Base-by-base conservation (phyloP, 2,797 vertebrate species). In the Discoglossus pictus region DNA sequence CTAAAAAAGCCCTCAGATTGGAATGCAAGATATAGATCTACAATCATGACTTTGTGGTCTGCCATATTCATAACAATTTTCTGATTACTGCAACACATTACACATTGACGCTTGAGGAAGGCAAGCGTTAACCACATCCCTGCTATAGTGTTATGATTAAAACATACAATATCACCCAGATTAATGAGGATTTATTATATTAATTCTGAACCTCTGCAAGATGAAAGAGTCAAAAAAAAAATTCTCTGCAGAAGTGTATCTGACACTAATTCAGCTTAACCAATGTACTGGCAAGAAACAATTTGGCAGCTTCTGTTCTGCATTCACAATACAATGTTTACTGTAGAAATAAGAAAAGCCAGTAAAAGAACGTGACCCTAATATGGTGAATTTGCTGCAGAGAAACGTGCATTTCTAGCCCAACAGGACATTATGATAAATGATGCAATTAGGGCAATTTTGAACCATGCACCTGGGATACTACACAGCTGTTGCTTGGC, bases 391-490 rank as follows among this genome's bases (percentile, higher is more conserved):
- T 58, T 61, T 73, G 73, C 75, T 78, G 74, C 74, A 80, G 66
- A 78, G 72, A 77, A 82, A 4, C 40, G 42, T 24, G 36, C 15
- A 44, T 76, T 74, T 68, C 72, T 73, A 81, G 72, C 72, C 61
- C 38, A 68, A 82, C 77, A 1, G 58, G 75, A 76, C 48, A 60
- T 70, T 64, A 73, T 77, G 73, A 81, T 50, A 82, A 76, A 78
- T 68, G 74, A 74, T 56, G n/a, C 70, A 78, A 83, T 82, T 81
- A 78, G 74, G 76, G 79, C 12, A 47, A 27, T 75, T 79, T 79
- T 59, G 43, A 76, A 79, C 75, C 61, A 73, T 78, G 78, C 73
- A 77, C 53, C n/a, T 73, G 71, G 77, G 78, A 76, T 59, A 66
- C 40, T 63, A 25, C 34, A 51, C 47, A 75, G 51, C 68, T 76